Base-by-base conservation (phyloP, 2,113 vertebrate species). In the Pteropus alecto region DNA sequence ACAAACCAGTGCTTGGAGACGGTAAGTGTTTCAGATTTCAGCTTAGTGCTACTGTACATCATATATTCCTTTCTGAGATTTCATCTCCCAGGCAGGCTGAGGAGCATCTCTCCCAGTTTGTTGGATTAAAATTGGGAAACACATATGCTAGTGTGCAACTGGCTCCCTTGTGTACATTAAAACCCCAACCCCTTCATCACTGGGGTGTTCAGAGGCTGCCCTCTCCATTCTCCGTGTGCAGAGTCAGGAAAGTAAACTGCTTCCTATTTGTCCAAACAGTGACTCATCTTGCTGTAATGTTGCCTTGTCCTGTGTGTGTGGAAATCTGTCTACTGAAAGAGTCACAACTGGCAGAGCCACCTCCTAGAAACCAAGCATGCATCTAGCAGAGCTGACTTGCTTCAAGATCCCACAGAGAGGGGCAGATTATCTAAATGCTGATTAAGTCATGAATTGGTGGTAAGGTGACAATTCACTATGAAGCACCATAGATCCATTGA, bases 231-330 rank as follows among this genome's bases (percentile, higher is more conserved):
- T 63, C 90, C 82, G 90, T 1, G 0, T 19, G 48, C 83, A 88
- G 87, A 97, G 97, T 90, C 87, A 93, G 90, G 77, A 90, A 96
- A 97, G 85, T 38, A 98, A 97, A 89, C 9, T 24, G 7, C 1
- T 41, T 90, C 56, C 84, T 79, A 84, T 87, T 97, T 28, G 2
- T 93, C 65, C 68, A 33, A 33, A 87, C n/a, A 2, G 87, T 97
- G 97, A 98, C 84, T 98, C 97, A 97, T 74, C 79, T 95, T 87
- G 51, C 58, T 96, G 68, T 63, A 89, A 94, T 71, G 26, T 87
- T 54, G n/a, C 91, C 61, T 78, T 15, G 26, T 73, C 0, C 73
- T 87, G 0, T 0, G 9, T 43, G 60, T 91, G 43, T 38, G 38
- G 94, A 93, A 94, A 93, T 95, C 88, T 94, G 74, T 10, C 0